Conservation (phyloP, 2,888 invertebrate species). For the Megastigmus dorsalis region DNA sequence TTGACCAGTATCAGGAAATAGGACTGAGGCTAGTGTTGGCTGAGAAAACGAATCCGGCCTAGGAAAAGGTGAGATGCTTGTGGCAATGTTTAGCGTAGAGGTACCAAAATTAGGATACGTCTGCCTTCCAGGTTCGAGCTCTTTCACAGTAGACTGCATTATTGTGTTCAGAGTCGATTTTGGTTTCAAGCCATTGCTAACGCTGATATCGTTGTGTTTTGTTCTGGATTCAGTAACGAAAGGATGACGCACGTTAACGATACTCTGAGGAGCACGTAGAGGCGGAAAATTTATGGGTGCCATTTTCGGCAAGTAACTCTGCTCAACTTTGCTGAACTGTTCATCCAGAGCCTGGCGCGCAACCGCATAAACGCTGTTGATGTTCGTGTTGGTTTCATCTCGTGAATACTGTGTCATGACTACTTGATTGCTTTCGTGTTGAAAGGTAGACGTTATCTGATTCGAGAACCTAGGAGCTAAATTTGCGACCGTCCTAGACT, state of each 20-base stretch:
- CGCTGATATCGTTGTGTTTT: constrained; percentile 55
- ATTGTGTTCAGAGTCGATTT: constrained; percentile 57
- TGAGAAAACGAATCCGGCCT: constrained; percentile 65
- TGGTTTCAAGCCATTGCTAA: constrained; percentile 54
- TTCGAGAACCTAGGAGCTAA: constrained; percentile 56
- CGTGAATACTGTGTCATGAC: constrained; percentile 35
- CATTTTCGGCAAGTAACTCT: constrained; percentile 59
- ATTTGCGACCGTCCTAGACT: constrained; percentile 52
- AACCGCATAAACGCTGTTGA: constrained; percentile 51
- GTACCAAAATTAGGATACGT: constrained; percentile 63
- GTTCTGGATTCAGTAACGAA: constrained; percentile 65
- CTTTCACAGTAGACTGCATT: constrained; percentile 55
- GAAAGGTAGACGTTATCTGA: constrained; percentile 48
- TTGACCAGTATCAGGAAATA: constrained; percentile 64
- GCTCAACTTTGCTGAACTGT: too few relatives aligned
- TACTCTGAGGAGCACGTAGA: constrained; percentile 64
- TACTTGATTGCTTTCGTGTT: constrained; percentile 51
- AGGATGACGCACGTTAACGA: constrained; percentile 66
- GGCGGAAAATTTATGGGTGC: constrained; percentile 66
- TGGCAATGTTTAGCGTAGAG: constrained; percentile 60
- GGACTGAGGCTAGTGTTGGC: constrained; percentile 61
- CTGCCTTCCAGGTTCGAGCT: constrained; percentile 59
- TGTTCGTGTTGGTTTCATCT: constrained; percentile 19
- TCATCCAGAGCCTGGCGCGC: constrained; percentile 61
- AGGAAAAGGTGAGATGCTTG: constrained; percentile 64